Base-by-base conservation (phyloP, 2,888 invertebrate species). In the Hydriomena furcata region DNA sequence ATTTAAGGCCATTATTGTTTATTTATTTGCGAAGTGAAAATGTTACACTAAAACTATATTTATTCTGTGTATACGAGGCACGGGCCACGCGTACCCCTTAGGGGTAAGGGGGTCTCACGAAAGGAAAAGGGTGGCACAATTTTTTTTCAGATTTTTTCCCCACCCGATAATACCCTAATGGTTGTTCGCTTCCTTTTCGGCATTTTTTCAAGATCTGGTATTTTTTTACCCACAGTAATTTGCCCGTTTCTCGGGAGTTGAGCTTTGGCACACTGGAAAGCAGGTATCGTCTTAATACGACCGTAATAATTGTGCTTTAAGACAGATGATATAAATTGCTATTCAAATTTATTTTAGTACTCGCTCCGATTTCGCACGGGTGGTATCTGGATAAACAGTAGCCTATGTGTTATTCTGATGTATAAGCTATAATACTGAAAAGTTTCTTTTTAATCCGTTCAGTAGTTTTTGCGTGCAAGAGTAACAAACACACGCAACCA, bases 91-190 rank as follows among this genome's bases (percentile, higher is more conserved):
- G 46, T 77, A 74, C 73, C 75, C 68, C 65, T 68, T 72, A 75
- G 75, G 68, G 84, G 79, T 79, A 82, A 82, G 70, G 72, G 75
- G 83, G 77, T 66, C 80, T 61, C 66, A 81, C 85, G 82, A 82
- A 89, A 88, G 87, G 85, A 85, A 87, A 88, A 79, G 87, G 89
- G 89, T 87, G 89, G 88, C 76, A 67, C 82, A 86, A 82, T 86
- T 89, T 90, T n/a, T 90, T 90, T 89, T 87, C 84, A 73, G 80
- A 82, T 83, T 88, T 87, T 80, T 80, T 71, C 76, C 82, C 82
- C 82, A 82, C 84, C 76, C 88, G 89, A 90, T 90, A 89, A 90
- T 89, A 88, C 89, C 82, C 87, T 89, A 89, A 90, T 90, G 90
- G 90, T 84, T 81, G 84, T 82, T 78, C 71, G 87, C 87, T 90